A percentile compares a stretch with the other conserved stretches of the same genome.
phyloP scores from a whole-genome alignment of 2,888 invertebrate species.

The Gryllus longicercus region DNA sequence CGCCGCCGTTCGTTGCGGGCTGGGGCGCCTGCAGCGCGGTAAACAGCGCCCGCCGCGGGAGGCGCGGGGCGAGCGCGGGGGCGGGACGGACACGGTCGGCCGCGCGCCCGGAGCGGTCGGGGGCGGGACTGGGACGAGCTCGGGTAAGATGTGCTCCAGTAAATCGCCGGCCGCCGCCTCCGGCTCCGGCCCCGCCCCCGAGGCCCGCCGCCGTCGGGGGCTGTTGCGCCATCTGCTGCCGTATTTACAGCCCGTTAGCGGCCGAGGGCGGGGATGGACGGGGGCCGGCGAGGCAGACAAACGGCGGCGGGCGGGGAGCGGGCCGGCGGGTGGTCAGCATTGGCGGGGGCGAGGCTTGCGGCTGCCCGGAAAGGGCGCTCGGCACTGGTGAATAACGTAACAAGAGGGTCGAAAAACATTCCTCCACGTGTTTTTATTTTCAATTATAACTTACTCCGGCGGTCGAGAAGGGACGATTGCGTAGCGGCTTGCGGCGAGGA shows the following conservation, averaged over 20 bases:
- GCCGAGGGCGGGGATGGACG: neutral
- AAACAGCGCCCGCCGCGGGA: too few relatives aligned
- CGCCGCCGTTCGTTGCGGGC: too few relatives aligned
- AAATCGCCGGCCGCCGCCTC: neutral
- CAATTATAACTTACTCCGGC: neutral
- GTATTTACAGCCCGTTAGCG: conserved; percentile 17
- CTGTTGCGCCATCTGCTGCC: conserved; percentile 10
- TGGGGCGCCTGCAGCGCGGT: too few relatives aligned
- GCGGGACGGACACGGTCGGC: neutral
- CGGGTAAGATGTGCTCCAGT: neutral
- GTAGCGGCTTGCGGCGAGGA: neutral
- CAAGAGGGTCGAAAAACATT: neutral
- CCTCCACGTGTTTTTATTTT: neutral
- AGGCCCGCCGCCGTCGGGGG: neutral
- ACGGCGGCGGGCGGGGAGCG: neutral
- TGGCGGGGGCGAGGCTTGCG: neutral
- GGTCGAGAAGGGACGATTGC: neutral
- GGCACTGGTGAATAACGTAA: neutral
- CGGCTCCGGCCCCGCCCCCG: neutral
- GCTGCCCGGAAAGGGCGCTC: neutral
- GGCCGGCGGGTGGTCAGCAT: neutral
- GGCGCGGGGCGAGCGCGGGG: neutral
- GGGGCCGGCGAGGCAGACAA: neutral
- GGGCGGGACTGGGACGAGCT: neutral
- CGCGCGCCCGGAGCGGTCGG: neutral